A percentile compares a stretch with the other conserved stretches of the same genome.
phyloP scores from a whole-genome alignment of 2,797 vertebrate species.

The Acrossocheilus fasciatus region DNA sequence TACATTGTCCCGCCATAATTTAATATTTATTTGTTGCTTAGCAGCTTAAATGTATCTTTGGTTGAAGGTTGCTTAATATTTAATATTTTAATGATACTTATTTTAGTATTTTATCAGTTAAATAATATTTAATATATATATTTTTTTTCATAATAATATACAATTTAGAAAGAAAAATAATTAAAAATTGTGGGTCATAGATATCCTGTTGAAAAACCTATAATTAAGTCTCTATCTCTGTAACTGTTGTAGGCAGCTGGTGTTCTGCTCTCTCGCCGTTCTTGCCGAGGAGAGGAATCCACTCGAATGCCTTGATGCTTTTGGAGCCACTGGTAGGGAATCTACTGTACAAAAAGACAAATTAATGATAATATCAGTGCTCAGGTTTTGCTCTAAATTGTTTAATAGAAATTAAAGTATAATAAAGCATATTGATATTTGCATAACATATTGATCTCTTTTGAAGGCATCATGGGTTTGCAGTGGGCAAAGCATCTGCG shows the following conservation, averaged over 20 bases:
- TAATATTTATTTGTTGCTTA: neutral
- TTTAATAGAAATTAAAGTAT: neutral
- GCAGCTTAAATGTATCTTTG: neutral
- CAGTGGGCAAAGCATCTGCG: constrained; percentile 97
- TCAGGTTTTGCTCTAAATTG: neutral
- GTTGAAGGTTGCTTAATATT: neutral
- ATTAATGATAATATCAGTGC: neutral
- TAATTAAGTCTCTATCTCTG: neutral
- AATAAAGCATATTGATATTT: neutral
- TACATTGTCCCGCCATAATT: neutral
- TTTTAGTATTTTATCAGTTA: neutral
- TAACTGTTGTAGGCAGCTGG: constrained; percentile 85
- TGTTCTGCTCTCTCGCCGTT: constrained; percentile 91
- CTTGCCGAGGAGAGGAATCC: constrained; percentile 89
- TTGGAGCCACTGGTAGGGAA: constrained; percentile 91
- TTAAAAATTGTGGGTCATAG: too few species aligned
- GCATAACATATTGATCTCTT: neutral
- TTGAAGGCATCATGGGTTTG: constrained; percentile 94
- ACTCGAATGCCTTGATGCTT: constrained; percentile 95
- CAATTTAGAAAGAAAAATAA: neutral
- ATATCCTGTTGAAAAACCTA: neutral
- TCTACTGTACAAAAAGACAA: neutral
- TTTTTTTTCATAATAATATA: neutral
- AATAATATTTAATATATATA: neutral
- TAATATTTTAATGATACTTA: neutral